phyloP scores from a whole-genome alignment of 1,140 invertebrate species.

The Doryteuthis pealeii region DNA sequence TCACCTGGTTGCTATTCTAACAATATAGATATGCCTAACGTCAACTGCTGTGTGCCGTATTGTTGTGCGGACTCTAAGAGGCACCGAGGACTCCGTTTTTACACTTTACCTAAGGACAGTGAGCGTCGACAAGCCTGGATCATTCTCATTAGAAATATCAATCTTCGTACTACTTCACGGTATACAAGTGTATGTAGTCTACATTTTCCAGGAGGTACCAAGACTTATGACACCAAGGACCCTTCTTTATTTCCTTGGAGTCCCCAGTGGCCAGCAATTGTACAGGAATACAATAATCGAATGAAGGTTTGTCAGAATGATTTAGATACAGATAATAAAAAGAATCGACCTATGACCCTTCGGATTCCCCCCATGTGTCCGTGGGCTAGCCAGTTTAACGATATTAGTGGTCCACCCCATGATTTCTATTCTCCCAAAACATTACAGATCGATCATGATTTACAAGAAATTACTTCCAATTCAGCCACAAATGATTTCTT shows the following conservation, averaged over 20 bases:
- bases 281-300: neutral
- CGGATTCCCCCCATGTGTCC: neutral
- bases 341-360: slow-evolving; percentile 2
- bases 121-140: neutral
- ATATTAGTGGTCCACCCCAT: neutral
- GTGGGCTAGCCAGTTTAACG: neutral
- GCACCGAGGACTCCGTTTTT: neutral
- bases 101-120: neutral
- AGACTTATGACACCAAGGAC: neutral
- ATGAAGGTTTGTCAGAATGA: neutral
- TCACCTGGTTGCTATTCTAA: too few relatives aligned
- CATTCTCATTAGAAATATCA: neutral
- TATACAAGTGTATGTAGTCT: slow-evolving; percentile 2
- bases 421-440: neutral
- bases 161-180: neutral
- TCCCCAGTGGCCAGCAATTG: neutral
- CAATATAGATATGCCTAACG: neutral
- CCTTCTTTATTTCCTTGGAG: neutral
- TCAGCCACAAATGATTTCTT: neutral
- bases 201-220: neutral
- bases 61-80: slow-evolving; percentile 3
- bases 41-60: neutral
- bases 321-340: neutral
- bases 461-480: neutral
- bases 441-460: neutral